Percentiles rank a stretch among this genome's conserved stretches.
phyloP scores from a whole-genome alignment of 2,888 invertebrate genomes.

The Caenorhabditis macrosperma region DNA sequence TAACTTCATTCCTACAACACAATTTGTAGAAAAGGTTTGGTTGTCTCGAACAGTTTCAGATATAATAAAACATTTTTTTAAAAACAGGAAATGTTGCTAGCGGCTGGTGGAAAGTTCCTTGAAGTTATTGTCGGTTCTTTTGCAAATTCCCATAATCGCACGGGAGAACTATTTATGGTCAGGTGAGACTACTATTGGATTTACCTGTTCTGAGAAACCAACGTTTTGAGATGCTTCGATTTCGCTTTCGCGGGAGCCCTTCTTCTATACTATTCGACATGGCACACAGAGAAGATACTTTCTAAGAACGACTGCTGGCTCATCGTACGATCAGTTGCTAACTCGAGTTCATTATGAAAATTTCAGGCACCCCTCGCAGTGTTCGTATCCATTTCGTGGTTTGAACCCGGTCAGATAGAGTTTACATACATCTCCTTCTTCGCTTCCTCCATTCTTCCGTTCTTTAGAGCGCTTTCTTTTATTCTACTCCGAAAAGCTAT shows the following conservation, averaged over 20 bases:
- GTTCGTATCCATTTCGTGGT: slow-evolving; percentile 75
- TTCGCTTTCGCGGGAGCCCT: slow-evolving; percentile 18
- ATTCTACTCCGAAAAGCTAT: slow-evolving; percentile 60
- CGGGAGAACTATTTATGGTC: slow-evolving; percentile 75
- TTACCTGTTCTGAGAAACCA: background rate
- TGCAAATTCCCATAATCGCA: slow-evolving; percentile 76
- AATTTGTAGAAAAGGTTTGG: slow-evolving; percentile 31
- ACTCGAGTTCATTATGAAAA: background rate
- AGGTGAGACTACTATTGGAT: slow-evolving; percentile 66
- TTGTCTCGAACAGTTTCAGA: background rate
- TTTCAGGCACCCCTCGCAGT: slow-evolving; percentile 73
- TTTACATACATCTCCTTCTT: slow-evolving; percentile 70
- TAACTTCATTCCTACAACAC: slow-evolving; percentile 39
- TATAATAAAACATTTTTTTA: background rate
- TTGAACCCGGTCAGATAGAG: slow-evolving; percentile 78
- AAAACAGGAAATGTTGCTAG: slow-evolving; percentile 50
- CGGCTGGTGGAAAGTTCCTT: slow-evolving; percentile 69
- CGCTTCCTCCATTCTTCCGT: slow-evolving; percentile 70
- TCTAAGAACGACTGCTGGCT: slow-evolving; percentile 31
- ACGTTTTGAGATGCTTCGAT: slow-evolving; percentile 12
- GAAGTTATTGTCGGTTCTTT: slow-evolving; percentile 67
- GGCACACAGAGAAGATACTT: background rate
- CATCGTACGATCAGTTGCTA: slow-evolving; percentile 2
- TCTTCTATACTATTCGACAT: slow-evolving; percentile 16
- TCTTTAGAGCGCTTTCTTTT: slow-evolving; percentile 67